Evolutionary conservation across 2,113 vertebrate genomes (phyloP).

Genomic region (Barbus barbus): DNA sequence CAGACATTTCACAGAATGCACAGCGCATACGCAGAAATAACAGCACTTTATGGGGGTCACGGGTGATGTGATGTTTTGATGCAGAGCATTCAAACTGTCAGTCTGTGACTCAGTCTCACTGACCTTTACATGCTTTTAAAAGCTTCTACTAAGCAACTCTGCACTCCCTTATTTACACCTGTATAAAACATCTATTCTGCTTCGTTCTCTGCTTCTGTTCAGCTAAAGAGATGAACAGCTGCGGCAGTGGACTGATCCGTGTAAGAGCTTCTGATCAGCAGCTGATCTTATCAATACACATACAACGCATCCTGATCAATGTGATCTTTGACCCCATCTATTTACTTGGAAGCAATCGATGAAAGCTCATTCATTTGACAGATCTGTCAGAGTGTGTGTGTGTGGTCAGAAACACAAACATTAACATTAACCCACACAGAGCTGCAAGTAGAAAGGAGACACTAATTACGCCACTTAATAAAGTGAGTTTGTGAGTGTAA

Average conservation of each 20-base stretch:
- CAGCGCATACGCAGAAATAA: not conserved
- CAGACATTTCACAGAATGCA: slow-evolving; percentile 13
- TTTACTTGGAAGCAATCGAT: slow-evolving; percentile 63
- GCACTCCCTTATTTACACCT: slow-evolving; percentile 15
- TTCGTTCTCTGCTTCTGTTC: not conserved
- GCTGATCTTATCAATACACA: slow-evolving; percentile 49
- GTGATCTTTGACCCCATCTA: slow-evolving; percentile 62
- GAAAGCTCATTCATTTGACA: slow-evolving; percentile 32
- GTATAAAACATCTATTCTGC: not conserved
- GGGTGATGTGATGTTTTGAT: slow-evolving; percentile 27
- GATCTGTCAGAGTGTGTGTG: not conserved
- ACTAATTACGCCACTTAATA: not conserved
- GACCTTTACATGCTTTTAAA: slow-evolving; percentile 36
- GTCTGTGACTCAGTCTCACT: slow-evolving; percentile 21
- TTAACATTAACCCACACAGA: slow-evolving; percentile 10
- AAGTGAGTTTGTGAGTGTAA: slow-evolving; percentile 10
- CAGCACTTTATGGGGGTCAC: slow-evolving; percentile 11
- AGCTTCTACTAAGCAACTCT: slow-evolving; percentile 2
- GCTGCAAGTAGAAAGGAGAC: not conserved
- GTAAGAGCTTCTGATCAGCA: slow-evolving; percentile 42
- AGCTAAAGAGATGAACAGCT: not conserved
- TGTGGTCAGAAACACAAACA: not conserved
- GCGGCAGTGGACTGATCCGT: not conserved
- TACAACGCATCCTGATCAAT: slow-evolving; percentile 38
- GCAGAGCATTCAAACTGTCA: not conserved